Percentiles rank a stretch among this genome's conserved stretches.
Conservation (phyloP, 2,888 invertebrate genomes). For the Fabriciana adippe region DNA sequence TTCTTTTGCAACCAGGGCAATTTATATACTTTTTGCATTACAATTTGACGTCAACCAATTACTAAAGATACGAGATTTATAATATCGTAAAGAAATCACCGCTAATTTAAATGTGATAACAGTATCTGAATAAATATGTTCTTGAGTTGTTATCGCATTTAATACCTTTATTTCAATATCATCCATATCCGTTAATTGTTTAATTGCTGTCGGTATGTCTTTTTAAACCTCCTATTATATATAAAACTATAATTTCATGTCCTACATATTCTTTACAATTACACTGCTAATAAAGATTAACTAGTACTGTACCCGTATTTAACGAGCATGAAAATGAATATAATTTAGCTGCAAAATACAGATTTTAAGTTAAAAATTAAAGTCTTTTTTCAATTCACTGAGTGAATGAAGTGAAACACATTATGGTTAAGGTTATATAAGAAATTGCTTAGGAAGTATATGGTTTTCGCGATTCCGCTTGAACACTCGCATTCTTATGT, state of each 20-base stretch:
- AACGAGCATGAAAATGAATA: no score
- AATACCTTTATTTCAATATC: constrained; percentile 52
- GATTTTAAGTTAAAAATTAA: no score
- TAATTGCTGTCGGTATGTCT: constrained; percentile 48
- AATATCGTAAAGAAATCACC: constrained; percentile 58
- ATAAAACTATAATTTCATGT: not conserved
- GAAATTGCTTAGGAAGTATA: no score
- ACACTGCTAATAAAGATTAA: not conserved
- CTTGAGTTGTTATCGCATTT: constrained; percentile 55
- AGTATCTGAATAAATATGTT: constrained; percentile 50
- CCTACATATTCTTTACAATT: not conserved
- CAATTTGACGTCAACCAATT: constrained; percentile 28
- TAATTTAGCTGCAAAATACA: no score
- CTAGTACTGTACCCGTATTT: no score
- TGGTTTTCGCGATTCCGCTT: no score
- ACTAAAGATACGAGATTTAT: constrained; percentile 40
- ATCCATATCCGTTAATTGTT: constrained; percentile 47
- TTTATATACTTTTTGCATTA: no score
- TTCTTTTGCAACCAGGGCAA: no score
- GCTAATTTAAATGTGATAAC: constrained; percentile 52
- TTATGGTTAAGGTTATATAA: no score
- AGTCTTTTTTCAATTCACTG: no score
- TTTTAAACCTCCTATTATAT: constrained; percentile 35
- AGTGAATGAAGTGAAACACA: no score
- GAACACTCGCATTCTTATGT: no score